Evolutionary conservation across 2,888 invertebrate genomes (phyloP), one percentile per base, ranked within the genome.

Genomic region (Cotesia congregata): DNA sequence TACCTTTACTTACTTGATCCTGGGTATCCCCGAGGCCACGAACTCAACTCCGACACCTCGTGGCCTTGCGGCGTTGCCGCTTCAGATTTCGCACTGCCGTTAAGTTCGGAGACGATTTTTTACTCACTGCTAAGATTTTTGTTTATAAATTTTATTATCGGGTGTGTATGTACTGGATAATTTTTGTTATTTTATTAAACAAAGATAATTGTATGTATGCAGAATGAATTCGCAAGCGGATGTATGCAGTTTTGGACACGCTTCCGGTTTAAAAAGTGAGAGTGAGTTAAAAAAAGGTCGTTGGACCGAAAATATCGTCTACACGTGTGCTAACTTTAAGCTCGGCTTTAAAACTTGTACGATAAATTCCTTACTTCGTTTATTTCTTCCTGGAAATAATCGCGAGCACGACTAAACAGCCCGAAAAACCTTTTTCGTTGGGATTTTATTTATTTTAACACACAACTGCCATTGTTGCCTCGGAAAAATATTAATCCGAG

Each of bases 331-430:
- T 64, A 59, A 60, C 65, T 67, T 61, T 38, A 50, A 67, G 39
- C 77, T 62, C 30, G 30, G 30, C 30, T 30, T 30, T 30, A 30
- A 30, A 30, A 30, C 40, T 65, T 71, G 80, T 81, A 81, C 80
- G 83, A 82, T 80, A 83, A 84, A 86, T 85, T 85, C 83, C 82
- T 80, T 77, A 83, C 79, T 81, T 83, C 83, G 85, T 86, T 86
- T 85, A 85, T 85, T 86, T 85, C 85, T 85, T 85, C 83, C 82
- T 80, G 82, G 82, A 87, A 85, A 85, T 83, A 79, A 85, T 85
- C 82, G 81, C 79, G 64, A 74, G 67, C 72, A 73, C 72, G 62
- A 77, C 75, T 74, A 77, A 80, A 80, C 75, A 78, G 65, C 68
- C 69, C 50, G 20, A n/a, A 64, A 67, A 9, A 76, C 76, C 69